Base-by-base conservation (phyloP, 2,888 invertebrate species). In the Dendrolimus houi region DNA sequence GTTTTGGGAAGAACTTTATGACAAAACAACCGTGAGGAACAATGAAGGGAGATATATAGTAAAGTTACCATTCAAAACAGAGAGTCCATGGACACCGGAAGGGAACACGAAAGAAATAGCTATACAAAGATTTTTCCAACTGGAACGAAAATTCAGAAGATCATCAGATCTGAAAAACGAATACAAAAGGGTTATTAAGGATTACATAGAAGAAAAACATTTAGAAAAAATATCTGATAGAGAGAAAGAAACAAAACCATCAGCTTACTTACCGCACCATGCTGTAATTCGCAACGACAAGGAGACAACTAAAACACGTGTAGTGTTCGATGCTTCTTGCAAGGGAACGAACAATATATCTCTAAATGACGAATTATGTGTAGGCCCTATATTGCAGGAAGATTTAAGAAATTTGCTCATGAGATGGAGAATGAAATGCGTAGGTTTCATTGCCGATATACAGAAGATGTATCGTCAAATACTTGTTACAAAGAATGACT, bases 1-100 rank as follows among this genome's bases (percentile, higher is more conserved):
- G 53, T 10, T 47, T 53, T 69, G 70, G 56, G 69, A 72, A 64
- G 13, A 60, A n/a, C 60, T 68, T 8, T 69, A 65, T 42, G 53
- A 63, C 52, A 52, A 60, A 12, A 67, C 65, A 40, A 40, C 58
- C 42, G 57, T 55, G 41, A 61, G 66, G 60, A 59, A 59, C 14
- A 8, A 58, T 8, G 56, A 62, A 12, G 68, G 67, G 54, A 59
- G 60, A 57, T 69, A 68, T 54, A 56, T 68, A 41, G 68, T 68
- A 1, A 64, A 61, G 55, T 40, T 69, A 56, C 68, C 68, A 9
- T 62, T 61, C 9, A 65, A 63, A 55, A 58, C 53, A 17, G 53
- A 62, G 9, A 55, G 59, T 41, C 58, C 57, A 47, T 3, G 54
- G 55, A 54, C 61, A 53, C 55, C 52, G 13, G 52, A 63, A 8